Conservation (phyloP, 2,888 invertebrate species). For the Thera obeliscata region DNA sequence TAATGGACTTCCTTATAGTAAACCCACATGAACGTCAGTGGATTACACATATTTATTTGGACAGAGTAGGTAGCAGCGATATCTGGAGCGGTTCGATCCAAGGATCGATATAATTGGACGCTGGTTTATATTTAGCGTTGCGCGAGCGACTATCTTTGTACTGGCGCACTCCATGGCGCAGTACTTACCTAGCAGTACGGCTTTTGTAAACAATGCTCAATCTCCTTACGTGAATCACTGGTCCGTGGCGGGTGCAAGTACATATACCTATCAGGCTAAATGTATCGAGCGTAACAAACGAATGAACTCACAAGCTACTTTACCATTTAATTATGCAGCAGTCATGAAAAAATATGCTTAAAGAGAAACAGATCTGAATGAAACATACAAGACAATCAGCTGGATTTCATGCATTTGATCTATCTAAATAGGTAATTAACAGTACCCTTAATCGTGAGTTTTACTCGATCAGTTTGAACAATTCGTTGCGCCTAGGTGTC, state of each 20-base stretch:
- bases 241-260: constrained; percentile 30
- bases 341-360: not conserved
- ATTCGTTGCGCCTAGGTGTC: no score
- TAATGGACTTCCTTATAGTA: constrained; percentile 26
- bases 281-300: constrained; percentile 33
- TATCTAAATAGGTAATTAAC: no score
- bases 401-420: no score
- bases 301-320: constrained; percentile 20
- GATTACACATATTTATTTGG: constrained; percentile 30
- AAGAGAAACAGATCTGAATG: not conserved
- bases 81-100: constrained; percentile 35
- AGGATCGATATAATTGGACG: constrained; percentile 45
- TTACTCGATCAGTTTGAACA: no score
- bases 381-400: not conserved
- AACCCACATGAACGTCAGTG: constrained; percentile 19
- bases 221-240: constrained; percentile 44
- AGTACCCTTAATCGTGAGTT: no score
- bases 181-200: constrained; percentile 21
- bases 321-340: not conserved
- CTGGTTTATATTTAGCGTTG: constrained; percentile 52
- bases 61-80: constrained; percentile 20
- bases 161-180: constrained; percentile 38
- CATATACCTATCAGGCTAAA: constrained; percentile 22
- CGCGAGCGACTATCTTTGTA: constrained; percentile 41
- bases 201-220: constrained; percentile 44